Percentiles rank a stretch among this genome's conserved stretches.
These are phyloP conservation scores for Coregonus clupeaformis DNA, from an alignment of 2,113 vertebrate species.

Conservation along the genomic window DNA sequence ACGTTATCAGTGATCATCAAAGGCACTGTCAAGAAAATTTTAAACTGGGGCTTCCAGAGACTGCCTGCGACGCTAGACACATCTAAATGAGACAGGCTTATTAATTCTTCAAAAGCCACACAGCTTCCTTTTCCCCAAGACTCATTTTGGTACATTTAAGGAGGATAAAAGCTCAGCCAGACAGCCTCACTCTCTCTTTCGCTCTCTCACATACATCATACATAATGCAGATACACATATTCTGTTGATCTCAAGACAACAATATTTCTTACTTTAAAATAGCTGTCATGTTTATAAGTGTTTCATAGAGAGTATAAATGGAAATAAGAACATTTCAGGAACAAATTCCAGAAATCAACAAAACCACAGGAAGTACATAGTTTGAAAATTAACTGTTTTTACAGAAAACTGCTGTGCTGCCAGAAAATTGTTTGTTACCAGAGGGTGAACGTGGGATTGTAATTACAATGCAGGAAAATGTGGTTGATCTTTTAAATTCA, in stretches of 20 bases:
- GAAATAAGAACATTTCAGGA: constrained; percentile 37
- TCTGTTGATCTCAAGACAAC: constrained; percentile 42
- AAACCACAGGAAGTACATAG: too few relatives aligned
- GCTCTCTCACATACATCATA: constrained; percentile 46
- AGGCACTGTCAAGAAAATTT: constrained; percentile 73
- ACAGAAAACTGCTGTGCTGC: too few relatives aligned
- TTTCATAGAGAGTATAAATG: constrained; percentile 32
- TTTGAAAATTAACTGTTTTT: too few relatives aligned
- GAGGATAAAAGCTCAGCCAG: constrained; percentile 63
- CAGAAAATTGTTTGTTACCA: too few relatives aligned
- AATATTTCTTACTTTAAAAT: constrained; percentile 43
- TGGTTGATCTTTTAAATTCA: too few relatives aligned
- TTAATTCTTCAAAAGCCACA: constrained; percentile 75
- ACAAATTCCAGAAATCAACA: too few relatives aligned
- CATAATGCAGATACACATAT: constrained; percentile 54
- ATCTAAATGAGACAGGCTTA: constrained; percentile 68
- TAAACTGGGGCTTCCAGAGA: constrained; percentile 65
- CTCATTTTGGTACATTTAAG: constrained; percentile 74
- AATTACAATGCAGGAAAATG: too few relatives aligned
- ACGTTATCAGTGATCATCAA: constrained; percentile 76
- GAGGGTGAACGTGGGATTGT: too few relatives aligned
- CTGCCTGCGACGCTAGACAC: constrained; percentile 54
- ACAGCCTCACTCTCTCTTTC: constrained; percentile 34
- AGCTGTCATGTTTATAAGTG: constrained; percentile 42
- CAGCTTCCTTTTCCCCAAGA: constrained; percentile 55